Percentiles rank a stretch among this genome's conserved stretches.
phyloP scores from a whole-genome alignment of 2,888 invertebrate genomes.

The Aspidiotus rigidus region DNA sequence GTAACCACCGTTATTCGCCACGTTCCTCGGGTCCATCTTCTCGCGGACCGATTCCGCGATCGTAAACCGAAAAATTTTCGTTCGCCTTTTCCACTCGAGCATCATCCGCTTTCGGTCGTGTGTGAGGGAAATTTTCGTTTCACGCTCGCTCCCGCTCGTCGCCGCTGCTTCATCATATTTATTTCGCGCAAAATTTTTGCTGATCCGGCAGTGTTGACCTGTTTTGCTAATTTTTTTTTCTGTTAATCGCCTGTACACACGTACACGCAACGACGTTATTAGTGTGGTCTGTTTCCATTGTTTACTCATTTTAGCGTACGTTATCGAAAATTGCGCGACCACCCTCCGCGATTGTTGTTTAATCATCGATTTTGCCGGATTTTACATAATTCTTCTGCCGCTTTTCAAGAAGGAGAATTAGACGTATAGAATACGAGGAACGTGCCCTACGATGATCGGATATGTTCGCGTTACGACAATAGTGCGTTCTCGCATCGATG shows the following conservation, averaged over 20 bases:
- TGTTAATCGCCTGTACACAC: no score
- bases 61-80: background rate
- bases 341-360: background rate
- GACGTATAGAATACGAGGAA: no score
- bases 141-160: background rate
- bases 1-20: conserved; percentile 8
- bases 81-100: background rate
- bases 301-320: conserved; percentile 22
- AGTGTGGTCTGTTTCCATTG: conserved; percentile 1
- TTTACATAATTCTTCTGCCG: no score
- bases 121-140: background rate
- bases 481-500: conserved; percentile 9
- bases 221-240: background rate
- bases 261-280: no score
- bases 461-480: conserved; percentile 1
- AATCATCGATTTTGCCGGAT: conserved; percentile 5
- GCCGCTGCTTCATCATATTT: background rate
- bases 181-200: conserved; percentile 1
- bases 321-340: conserved; percentile 7
- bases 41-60: background rate
- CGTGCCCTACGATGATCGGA: background rate
- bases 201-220: conserved; percentile 7
- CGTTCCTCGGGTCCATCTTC: background rate
- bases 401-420: no score
- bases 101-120: background rate